Base-by-base conservation (phyloP, 2,888 invertebrate genomes). In the Andrena chrysosceles region DNA sequence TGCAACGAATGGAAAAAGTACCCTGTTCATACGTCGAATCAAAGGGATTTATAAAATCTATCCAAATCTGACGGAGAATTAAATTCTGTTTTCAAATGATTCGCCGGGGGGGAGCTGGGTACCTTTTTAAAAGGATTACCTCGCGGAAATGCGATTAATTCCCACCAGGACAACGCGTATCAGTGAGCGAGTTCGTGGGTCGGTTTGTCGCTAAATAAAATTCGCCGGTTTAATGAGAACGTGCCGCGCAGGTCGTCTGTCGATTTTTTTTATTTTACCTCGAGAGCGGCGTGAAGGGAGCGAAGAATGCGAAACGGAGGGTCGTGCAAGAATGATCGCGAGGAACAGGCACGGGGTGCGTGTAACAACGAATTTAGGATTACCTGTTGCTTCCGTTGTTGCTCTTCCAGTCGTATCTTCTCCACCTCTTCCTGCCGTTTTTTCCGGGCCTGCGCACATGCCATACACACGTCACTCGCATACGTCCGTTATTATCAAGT, bases 321-420 rank as follows among this genome's bases (percentile, higher is more conserved):
- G 42, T 16, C 13, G 31, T 29, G 42, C 33, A 29, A 62, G 31
- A 62, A 60, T 29, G 60, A 72, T 63, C 52, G 63, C 69, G 26
- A 67, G 74, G 72, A 68, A 64, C 52, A 70, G 56, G 16, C 60
- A 13, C 33, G 68, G 73, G 72, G 70, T 62, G 67, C 67, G 69
- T 74, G 70, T 83, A 82, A 73, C 66, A 87, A 83, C 83, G 73
- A 85, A 80, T 87, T 83, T 85, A 77, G 81, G 81, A 88, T 88
- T 94, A 98, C 98, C 97, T 98, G 98, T 94, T 97, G 97, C 94
- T 97, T 97, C 91, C 97, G 96, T 88, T 96, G 95, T 91, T 97
- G 97, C 87, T 98, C 98, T 94, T 98, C 97, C 87, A 97, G 96
- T 93, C 96, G 97, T 93, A 97, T 96, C 92, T 97, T 97, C 94